Conservation (phyloP, 2,113 vertebrate species). For the Gadus chalcogrammus region DNA sequence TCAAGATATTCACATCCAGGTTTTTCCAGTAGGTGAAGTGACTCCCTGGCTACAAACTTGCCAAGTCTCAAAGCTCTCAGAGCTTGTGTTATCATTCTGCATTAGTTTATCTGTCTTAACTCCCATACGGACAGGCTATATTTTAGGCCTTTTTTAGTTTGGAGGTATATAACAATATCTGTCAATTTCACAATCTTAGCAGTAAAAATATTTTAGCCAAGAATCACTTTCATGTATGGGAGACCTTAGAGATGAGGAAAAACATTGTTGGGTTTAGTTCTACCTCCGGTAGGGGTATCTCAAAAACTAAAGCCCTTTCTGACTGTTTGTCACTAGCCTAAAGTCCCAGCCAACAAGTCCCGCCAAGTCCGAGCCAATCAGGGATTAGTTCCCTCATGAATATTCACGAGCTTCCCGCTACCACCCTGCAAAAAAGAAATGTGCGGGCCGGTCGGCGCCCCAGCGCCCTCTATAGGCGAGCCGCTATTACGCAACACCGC, state of each 20-base stretch:
- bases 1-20: constrained; percentile 5
- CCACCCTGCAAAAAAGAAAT: too few species aligned
- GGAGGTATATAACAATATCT: constrained; percentile 11
- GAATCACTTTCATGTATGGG: background rate
- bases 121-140: background rate
- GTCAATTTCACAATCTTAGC: background rate
- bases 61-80: constrained; percentile 1
- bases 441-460: too few species aligned
- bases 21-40: background rate
- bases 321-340: background rate
- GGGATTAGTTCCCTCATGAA: too few species aligned
- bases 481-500: too few species aligned
- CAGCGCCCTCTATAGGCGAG: too few species aligned
- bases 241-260: constrained; percentile 10
- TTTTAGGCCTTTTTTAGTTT: constrained; percentile 3
- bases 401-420: too few species aligned
- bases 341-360: too few species aligned
- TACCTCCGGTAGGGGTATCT: constrained; percentile 12
- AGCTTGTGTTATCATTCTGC: constrained; percentile 1
- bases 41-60: background rate
- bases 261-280: constrained; percentile 13
- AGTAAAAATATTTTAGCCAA: constrained; percentile 9
- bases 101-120: background rate
- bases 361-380: too few species aligned
- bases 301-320: too few species aligned